Percentiles rank a stretch among this genome's conserved stretches.
Conservation (phyloP, 2,888 invertebrate genomes). For the Oligia strigilis region DNA sequence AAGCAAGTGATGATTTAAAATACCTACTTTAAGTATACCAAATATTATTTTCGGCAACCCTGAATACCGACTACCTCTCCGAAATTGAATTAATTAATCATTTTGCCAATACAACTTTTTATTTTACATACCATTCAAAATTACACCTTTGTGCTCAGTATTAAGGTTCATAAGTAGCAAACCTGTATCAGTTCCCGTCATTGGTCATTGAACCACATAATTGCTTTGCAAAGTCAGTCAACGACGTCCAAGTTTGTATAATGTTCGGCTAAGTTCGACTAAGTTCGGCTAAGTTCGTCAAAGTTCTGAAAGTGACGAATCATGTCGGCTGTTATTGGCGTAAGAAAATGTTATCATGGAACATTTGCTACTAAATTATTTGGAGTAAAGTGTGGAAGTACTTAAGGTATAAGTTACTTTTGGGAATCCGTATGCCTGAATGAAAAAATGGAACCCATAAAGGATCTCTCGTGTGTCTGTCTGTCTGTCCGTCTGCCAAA, state of each 20-base stretch:
- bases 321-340: slow-evolving; percentile 50
- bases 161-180: slow-evolving; percentile 35
- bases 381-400: slow-evolving; percentile 4
- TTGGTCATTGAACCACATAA: slow-evolving; percentile 69
- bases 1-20: not conserved
- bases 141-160: slow-evolving; percentile 12
- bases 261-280: slow-evolving; percentile 57
- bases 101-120: slow-evolving; percentile 53
- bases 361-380: slow-evolving; percentile 37
- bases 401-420: not conserved
- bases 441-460: not conserved
- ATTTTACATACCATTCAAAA: slow-evolving; percentile 30
- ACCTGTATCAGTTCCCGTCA: slow-evolving; percentile 44
- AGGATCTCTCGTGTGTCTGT: not conserved
- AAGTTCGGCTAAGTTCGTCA: slow-evolving; percentile 53
- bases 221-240: slow-evolving; percentile 64
- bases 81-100: slow-evolving; percentile 56
- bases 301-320: slow-evolving; percentile 63
- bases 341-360: slow-evolving; percentile 48
- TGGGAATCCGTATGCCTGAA: not conserved
- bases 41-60: slow-evolving; percentile 2
- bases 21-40: not conserved
- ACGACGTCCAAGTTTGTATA: slow-evolving; percentile 63
- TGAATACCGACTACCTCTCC: not conserved
- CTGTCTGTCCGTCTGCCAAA: not conserved